Percentiles rank a stretch among this genome's conserved stretches.
Evolutionary conservation across 2,888 invertebrate genomes (phyloP).

Genomic region (Brenthis daphne): DNA sequence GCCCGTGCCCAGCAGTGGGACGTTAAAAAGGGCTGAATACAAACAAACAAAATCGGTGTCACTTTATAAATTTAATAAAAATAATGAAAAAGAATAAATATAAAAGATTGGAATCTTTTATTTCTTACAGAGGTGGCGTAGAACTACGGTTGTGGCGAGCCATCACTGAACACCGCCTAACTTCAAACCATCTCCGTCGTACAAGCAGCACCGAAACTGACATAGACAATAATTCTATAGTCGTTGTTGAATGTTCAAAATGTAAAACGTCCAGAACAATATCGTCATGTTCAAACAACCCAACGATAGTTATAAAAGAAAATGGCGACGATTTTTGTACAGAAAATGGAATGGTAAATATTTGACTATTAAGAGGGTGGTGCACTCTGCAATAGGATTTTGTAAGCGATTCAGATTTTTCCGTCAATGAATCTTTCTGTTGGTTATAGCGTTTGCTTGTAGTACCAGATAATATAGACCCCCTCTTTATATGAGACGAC

Average conservation of each 20-base stretch:
- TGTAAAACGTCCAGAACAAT: slow-evolving; percentile 59
- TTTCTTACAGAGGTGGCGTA: slow-evolving; percentile 86
- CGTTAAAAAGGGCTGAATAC: too few species aligned
- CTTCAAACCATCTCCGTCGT: slow-evolving; percentile 55
- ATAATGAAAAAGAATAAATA: neutral
- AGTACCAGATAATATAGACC: too few species aligned
- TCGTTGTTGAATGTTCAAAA: slow-evolving; percentile 71
- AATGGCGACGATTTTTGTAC: slow-evolving; percentile 59
- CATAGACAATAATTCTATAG: slow-evolving; percentile 72
- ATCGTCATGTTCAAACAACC: slow-evolving; percentile 61
- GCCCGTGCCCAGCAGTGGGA: too few species aligned
- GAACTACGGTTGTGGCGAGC: slow-evolving; percentile 94
- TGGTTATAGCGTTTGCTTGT: too few species aligned
- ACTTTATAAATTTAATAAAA: neutral
- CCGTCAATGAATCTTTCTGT: neutral
- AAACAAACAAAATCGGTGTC: too few species aligned
- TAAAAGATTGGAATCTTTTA: neutral
- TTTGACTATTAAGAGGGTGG: slow-evolving; percentile 79
- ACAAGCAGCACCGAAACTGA: slow-evolving; percentile 74
- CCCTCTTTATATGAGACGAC: too few species aligned
- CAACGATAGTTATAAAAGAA: slow-evolving; percentile 66
- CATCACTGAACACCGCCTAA: slow-evolving; percentile 83
- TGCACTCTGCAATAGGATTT: slow-evolving; percentile 73
- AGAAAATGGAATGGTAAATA: slow-evolving; percentile 63
- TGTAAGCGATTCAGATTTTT: slow-evolving; percentile 22